Conservation (phyloP, 2,888 invertebrate genomes). For the Crioceris asparagi region DNA sequence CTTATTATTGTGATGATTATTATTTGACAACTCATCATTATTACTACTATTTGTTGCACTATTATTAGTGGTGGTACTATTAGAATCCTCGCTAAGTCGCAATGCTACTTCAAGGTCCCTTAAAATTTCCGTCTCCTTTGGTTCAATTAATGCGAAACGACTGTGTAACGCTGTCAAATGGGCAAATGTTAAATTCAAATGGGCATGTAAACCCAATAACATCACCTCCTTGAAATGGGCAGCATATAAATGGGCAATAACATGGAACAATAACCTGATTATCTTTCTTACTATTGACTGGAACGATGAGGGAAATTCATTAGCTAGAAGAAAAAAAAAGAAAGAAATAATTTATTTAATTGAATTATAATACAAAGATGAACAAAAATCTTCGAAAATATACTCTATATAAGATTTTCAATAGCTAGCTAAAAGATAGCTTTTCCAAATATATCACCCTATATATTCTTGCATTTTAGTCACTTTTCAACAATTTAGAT, state of each 20-base stretch:
- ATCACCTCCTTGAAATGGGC: slow-evolving; percentile 95
- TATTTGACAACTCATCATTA: no score
- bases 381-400: slow-evolving; percentile 3
- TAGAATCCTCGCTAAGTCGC: slow-evolving; percentile 46
- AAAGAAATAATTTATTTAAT: no score
- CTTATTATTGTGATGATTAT: no score
- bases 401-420: no score
- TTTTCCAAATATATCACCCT: no score
- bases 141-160: slow-evolving; percentile 85
- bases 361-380: slow-evolving; percentile 6
- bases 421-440: no score
- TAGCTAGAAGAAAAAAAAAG: slow-evolving; percentile 51
- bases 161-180: slow-evolving; percentile 81
- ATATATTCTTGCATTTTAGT: no score
- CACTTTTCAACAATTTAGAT: no score
- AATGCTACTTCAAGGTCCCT: slow-evolving; percentile 84
- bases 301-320: slow-evolving; percentile 90
- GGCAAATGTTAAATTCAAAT: slow-evolving; percentile 94
- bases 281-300: slow-evolving; percentile 94
- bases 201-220: slow-evolving; percentile 86
- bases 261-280: slow-evolving; percentile 92
- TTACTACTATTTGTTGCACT: no score
- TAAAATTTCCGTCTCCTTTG: slow-evolving; percentile 91
- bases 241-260: slow-evolving; percentile 96
- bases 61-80: slow-evolving; percentile 28